Evolutionary conservation across 2,113 vertebrate genomes (phyloP), one percentile per base, ranked within the genome.

Genomic region (Arvicanthis niloticus): DNA sequence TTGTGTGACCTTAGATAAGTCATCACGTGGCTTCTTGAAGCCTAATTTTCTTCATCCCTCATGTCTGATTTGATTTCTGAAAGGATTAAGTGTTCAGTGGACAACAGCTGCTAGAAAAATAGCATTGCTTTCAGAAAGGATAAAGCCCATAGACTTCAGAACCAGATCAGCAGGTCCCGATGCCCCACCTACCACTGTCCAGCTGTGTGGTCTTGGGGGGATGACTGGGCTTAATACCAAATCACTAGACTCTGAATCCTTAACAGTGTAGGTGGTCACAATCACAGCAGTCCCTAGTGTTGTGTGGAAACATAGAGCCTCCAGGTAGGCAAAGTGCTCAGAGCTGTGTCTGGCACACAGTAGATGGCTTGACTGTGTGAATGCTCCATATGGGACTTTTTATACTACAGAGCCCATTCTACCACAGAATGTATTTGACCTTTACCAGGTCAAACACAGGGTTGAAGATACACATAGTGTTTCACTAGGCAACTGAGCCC

Each of bases 281-380:
- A 10, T 73, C 34, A 5, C 37, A 42, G 9, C 34, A 92, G 48
- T 48, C 60, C 48, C 60, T 24, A 26, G 56, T 40, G 81, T 12
- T 42, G n/a, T n/a, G n/a, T 60, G 26, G 58, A 84, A 84, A 29
- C 56, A 40, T 42, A 62, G 21, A 58, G 58, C 17, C n/a, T 56
- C 31, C 12, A 34, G 37, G 53, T 0, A 11, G 12, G 5, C 29
- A 13, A 86, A 48, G 29, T 48, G 42, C 13, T 67, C 75, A 51
- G 45, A 62, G 24, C 56, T 58, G 2, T 40, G 16, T 48, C 17
- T 73, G 17, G 34, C 40, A 48, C 17, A 53, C 1, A 26, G 17
- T 12, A 13, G 17, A 45, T 24, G 15, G 24, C 7, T 60, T 4
- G 0, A 5, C 0, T n/a, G 3, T n/a, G 40, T 37, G 5, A 24